Base-by-base conservation (phyloP, 2,113 vertebrate genomes). In the Actenoides hombroni region DNA sequence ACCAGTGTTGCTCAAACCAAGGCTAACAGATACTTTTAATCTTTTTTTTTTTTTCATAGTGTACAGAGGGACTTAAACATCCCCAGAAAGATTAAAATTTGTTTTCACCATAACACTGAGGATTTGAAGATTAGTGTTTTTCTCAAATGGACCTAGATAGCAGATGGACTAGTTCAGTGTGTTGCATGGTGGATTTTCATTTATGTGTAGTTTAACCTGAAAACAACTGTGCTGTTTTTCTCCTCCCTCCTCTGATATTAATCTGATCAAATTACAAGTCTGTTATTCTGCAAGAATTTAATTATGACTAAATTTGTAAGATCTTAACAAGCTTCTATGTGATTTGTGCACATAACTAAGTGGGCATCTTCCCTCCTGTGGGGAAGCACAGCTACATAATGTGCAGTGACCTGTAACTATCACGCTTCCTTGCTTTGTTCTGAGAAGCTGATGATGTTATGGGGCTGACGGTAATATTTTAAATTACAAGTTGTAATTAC, bases 11-110 rank as follows among this genome's bases (percentile, higher is more conserved):
- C 23, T 89, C 31, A 76, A 44, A 71, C 26, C 6, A 49, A 39
- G 21, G 56, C 24, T 57, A 40, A 39, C 33, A 39, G 48, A 40
- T 0, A 0, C 35, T 46, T 75, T 37, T 16, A 31, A 14, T 37
- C 2, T 14, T 42, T 42, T 42, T 42, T 42, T 26, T 60, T 63
- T 35, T 67, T 88, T 29, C 13, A 53, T 21, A 29, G 48, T 29
- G 10, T 24, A 54, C 28, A 54, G 69, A 33, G 23, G 12, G 19
- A 75, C n/a, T 78, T 84, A 20, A 51, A 39, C 3, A 56, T 48
- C 7, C 29, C 4, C 51, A 9, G 13, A 26, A 21, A 48, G 10
- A 59, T 16, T 46, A 13, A 61, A 15, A 14, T 1, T 23, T 39
- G 5, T 49, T 75, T 83, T 20, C 28, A 54, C 9, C 20, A 37